A percentile compares a stretch with the other conserved stretches of the same genome.
Conservation (phyloP, 2,113 vertebrate genomes). For the Ginglymostoma cirratum region DNA sequence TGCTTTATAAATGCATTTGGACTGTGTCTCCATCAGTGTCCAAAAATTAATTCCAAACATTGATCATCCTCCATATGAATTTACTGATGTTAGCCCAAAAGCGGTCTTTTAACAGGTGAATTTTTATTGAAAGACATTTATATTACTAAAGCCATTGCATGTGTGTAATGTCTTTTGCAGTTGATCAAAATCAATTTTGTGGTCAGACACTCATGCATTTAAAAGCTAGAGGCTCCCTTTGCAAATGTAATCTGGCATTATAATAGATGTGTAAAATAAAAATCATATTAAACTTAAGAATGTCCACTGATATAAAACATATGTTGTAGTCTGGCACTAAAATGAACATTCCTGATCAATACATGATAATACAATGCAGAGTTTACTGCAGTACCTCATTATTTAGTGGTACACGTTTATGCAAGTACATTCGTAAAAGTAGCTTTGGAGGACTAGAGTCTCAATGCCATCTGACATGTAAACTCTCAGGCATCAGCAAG, state of each 20-base stretch:
- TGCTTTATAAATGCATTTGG: not conserved
- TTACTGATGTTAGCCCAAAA: not conserved
- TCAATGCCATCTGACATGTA: not conserved
- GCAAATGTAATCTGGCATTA: not conserved
- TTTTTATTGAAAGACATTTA: not conserved
- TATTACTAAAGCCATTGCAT: too few relatives aligned
- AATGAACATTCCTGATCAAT: not conserved
- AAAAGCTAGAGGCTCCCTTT: not conserved
- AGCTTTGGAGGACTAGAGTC: not conserved
- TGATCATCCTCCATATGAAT: not conserved
- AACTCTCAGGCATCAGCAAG: not conserved
- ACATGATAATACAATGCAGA: not conserved
- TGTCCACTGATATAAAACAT: not conserved
- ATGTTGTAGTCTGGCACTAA: not conserved
- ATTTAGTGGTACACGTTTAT: not conserved
- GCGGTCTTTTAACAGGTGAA: not conserved
- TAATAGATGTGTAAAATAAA: not conserved
- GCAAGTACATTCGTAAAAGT: not conserved
- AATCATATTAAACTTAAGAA: not conserved
- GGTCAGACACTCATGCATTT: not conserved
- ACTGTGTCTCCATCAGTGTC: not conserved
- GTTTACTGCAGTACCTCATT: too few relatives aligned
- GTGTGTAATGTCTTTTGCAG: not conserved
- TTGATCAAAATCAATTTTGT: not conserved
- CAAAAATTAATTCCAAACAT: not conserved